These are phyloP conservation scores for Globicephala melas DNA, from an alignment of 2,113 vertebrate genomes.

Conservation along the genomic window DNA sequence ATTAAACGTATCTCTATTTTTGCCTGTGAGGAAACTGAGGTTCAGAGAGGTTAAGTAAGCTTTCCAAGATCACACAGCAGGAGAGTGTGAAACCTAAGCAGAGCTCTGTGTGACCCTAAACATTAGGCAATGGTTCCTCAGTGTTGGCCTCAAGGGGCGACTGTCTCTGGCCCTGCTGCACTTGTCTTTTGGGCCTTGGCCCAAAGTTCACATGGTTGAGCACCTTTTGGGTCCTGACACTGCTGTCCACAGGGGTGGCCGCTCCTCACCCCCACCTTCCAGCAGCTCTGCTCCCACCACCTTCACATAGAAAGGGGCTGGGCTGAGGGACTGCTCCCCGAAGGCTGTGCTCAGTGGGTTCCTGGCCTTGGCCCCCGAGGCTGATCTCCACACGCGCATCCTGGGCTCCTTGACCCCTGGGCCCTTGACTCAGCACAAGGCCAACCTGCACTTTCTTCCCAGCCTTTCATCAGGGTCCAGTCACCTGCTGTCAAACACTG, in stretches of 20 bases:
- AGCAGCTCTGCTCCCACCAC: background rate
- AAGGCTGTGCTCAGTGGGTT: background rate
- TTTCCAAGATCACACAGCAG: background rate
- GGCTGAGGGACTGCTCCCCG: background rate
- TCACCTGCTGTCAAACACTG: background rate
- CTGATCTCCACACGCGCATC: background rate
- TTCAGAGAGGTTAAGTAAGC: background rate
- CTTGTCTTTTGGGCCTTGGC: background rate
- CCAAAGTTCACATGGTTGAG: background rate
- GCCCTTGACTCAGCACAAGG: background rate
- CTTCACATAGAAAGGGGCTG: background rate
- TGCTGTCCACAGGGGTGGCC: background rate
- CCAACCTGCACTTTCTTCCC: background rate
- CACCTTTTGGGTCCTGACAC: background rate
- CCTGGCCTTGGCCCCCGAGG: background rate
- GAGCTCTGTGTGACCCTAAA: background rate
- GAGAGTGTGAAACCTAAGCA: background rate
- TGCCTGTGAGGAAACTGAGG: background rate
- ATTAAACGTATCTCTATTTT: constrained; percentile 1
- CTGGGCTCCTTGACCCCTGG: background rate
- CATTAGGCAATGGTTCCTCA: background rate
- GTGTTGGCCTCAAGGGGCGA: no score
- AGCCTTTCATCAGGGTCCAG: background rate
- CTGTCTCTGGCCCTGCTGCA: background rate
- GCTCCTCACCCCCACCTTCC: background rate